A percentile compares a stretch with the other conserved stretches of the same genome.
These are phyloP conservation scores for Liolophura sinensis DNA, from an alignment of 1,140 invertebrate genomes.

Conservation along the genomic window DNA sequence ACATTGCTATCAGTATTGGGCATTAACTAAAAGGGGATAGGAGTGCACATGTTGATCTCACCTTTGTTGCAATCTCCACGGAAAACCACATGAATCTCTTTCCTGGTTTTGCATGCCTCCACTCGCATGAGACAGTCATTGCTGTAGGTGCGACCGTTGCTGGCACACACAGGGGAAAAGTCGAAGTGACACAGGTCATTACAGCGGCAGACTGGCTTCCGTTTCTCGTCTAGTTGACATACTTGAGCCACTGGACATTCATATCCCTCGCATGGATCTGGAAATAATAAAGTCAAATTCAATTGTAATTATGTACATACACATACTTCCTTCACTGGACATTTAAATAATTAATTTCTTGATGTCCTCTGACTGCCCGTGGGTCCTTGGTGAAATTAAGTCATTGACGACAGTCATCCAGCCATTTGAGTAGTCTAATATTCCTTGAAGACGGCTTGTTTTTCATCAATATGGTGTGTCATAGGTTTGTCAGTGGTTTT, in stretches of 20 bases:
- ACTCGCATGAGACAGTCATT: conserved; percentile 76
- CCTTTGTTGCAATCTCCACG: conserved; percentile 26
- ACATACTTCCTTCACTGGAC: too few relatives aligned
- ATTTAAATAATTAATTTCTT: too few relatives aligned
- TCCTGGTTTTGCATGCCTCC: conserved; percentile 44
- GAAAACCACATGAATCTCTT: conserved; percentile 37
- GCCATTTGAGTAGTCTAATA: too few relatives aligned
- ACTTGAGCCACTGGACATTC: conserved; percentile 78
- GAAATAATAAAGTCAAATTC: conserved; percentile 15
- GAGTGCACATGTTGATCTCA: not conserved
- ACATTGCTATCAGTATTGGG: too few relatives aligned
- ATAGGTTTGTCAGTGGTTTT: too few relatives aligned
- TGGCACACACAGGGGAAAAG: conserved; percentile 82
- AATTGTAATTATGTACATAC: too few relatives aligned
- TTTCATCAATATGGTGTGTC: too few relatives aligned
- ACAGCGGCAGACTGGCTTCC: conserved; percentile 79
- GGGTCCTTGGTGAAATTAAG: too few relatives aligned
- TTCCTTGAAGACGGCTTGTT: too few relatives aligned
- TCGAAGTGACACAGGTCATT: conserved; percentile 78
- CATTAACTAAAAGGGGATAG: too few relatives aligned
- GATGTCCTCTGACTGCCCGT: too few relatives aligned
- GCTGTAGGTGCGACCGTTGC: conserved; percentile 80
- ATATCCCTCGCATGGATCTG: conserved; percentile 81
- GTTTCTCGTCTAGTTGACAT: conserved; percentile 78
- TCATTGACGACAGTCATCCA: too few relatives aligned